A percentile compares a stretch with the other conserved stretches of the same genome.
Evolutionary conservation across 53 echinoderm and acorn worm genomes (phyloP).

Genomic region (Arbacia lixula): DNA sequence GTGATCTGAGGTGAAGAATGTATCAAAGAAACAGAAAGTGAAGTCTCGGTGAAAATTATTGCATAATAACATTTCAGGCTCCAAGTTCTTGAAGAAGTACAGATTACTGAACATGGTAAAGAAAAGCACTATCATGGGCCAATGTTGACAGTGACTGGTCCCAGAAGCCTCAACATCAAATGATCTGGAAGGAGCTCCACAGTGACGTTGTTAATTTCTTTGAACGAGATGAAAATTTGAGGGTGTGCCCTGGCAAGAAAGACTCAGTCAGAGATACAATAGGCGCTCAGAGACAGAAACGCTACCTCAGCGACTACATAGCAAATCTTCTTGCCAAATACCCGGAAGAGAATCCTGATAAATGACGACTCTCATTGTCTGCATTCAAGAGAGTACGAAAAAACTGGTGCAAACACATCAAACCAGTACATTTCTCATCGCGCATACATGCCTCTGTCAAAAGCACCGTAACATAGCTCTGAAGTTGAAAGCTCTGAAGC

Average conservation of each 20-base stretch:
- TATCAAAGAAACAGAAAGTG: not conserved
- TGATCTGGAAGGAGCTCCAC: slow-evolving; percentile 42
- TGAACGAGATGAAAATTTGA: slow-evolving; percentile 56
- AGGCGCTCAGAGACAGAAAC: slow-evolving; percentile 31
- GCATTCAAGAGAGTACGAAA: slow-evolving; percentile 44
- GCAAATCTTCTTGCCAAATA: slow-evolving; percentile 38
- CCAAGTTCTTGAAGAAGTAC: slow-evolving; percentile 47
- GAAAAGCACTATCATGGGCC: slow-evolving; percentile 8
- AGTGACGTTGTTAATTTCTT: slow-evolving; percentile 48
- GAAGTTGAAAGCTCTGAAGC: slow-evolving; percentile 44
- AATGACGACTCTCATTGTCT: slow-evolving; percentile 51
- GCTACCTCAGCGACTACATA: slow-evolving; percentile 55
- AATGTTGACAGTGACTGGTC: not conserved
- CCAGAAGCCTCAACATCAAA: slow-evolving; percentile 3
- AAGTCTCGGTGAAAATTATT: not conserved
- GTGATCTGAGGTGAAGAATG: not conserved
- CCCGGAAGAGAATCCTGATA: slow-evolving; percentile 48
- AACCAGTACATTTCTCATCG: slow-evolving; percentile 48
- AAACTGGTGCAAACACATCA: slow-evolving; percentile 49
- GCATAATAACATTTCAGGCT: slow-evolving; percentile 5
- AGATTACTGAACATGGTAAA: not conserved
- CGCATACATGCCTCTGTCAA: slow-evolving; percentile 51
- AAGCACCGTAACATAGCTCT: slow-evolving; percentile 54
- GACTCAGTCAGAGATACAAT: slow-evolving; percentile 32
- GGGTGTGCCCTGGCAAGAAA: slow-evolving; percentile 54